Conservation (phyloP, 1,140 invertebrate genomes). For the Papilio polyxenes region DNA sequence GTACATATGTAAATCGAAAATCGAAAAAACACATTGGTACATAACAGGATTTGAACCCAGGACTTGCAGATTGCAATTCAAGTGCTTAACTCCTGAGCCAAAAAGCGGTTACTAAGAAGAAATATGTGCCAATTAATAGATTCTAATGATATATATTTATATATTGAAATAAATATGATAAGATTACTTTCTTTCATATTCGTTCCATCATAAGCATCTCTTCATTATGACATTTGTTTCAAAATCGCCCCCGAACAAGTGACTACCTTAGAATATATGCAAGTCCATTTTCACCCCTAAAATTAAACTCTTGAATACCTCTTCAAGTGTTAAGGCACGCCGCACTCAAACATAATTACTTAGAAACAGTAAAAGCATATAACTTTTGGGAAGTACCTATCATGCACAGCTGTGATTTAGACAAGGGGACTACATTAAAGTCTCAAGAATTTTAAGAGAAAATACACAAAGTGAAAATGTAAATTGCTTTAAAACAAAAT, state of each 20-base stretch:
- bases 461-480: constrained; percentile 19
- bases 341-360: constrained; percentile 18
- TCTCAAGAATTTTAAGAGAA: constrained; percentile 22
- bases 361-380: constrained; percentile 28
- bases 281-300: constrained; percentile 21
- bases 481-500: constrained; percentile 19
- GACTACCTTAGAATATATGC: not conserved
- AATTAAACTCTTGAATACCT: constrained; percentile 20
- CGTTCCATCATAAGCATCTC: not conserved
- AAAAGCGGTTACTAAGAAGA: too few species aligned
- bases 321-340: constrained; percentile 16
- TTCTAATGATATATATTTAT: not conserved
- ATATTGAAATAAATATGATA: not conserved
- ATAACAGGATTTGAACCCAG: too few species aligned
- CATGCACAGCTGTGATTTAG: constrained; percentile 24
- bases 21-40: too few species aligned
- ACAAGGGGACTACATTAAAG: constrained; percentile 24
- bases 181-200: not conserved
- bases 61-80: too few species aligned
- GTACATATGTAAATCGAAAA: too few species aligned
- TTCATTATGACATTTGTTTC: constrained; percentile 18
- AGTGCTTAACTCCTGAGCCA: too few species aligned
- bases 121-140: too few species aligned
- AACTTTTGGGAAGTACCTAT: constrained; percentile 25
- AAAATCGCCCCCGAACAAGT: not conserved